Base-by-base conservation (phyloP, 2,888 invertebrate genomes). In the Netelia inedita region DNA sequence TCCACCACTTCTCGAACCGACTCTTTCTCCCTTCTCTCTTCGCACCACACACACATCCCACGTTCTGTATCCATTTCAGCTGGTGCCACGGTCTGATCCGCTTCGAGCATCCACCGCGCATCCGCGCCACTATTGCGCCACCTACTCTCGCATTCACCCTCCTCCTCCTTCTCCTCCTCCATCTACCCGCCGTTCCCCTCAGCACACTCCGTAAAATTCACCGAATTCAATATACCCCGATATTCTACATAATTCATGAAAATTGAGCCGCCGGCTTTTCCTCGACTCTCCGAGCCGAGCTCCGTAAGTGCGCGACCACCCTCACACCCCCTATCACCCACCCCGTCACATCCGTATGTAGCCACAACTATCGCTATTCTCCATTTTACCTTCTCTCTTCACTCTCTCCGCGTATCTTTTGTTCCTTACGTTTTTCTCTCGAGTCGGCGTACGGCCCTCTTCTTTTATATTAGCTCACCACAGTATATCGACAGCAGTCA, bases 121-220 rank as follows among this genome's bases (percentile, higher is more conserved):
- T 85, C 79, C 85, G 82, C 81, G 74, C 75, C 75, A 81, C 82
- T 82, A 69, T 72, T 74, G 65, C 74, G 68, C 65, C 85, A 79
- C 82, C 79, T 69, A 71, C 61, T 83, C 41, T 73, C 63, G 80
- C 71, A 69, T 75, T 63, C 81, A 68, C 78, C 80, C 80, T 80
- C 87, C 71, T 84, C 50, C 73, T 82, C 79, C 79, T 79, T 79
- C 74, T 50, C 81, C 79, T 69, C 59, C 83, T 55, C 85, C 85
- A 79, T 72, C 83, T 35, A 35, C 85, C 94, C 94, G 94, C 94
- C 94, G 8, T 19, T 19, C 94, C 94, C 94, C 95, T 94, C 94
- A 94, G 94, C 94, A 94, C 94, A 93, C 89, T 89, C 88, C 89
- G 88, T 91, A 90, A 92, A 91, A 92, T 93, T 92, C 86, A 87